Conservation (phyloP, 2,888 invertebrate species). For the Schizaphis graminum region DNA sequence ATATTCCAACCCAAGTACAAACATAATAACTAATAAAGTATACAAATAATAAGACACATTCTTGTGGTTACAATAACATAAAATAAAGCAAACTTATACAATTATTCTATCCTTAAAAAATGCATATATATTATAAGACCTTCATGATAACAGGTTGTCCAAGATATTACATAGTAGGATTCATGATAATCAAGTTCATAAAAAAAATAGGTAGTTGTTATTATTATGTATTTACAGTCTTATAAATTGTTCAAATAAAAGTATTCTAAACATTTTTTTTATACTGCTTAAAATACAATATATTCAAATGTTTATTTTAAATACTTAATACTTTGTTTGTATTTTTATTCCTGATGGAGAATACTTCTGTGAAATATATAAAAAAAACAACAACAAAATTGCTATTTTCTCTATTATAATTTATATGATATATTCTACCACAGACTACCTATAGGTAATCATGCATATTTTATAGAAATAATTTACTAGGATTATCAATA, state of each 20-base stretch:
- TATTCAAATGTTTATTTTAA: neutral
- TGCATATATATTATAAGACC: neutral
- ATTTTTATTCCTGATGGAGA: neutral
- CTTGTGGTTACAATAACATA: slow-evolving; percentile 22
- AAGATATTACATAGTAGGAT: slow-evolving; percentile 26
- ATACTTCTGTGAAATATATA: neutral
- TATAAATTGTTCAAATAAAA: neutral
- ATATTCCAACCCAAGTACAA: neutral
- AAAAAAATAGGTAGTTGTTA: neutral
- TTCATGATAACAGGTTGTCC: slow-evolving; percentile 59
- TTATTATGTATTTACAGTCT: neutral
- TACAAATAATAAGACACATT: slow-evolving; percentile 39
- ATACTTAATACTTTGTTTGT: neutral
- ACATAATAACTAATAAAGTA: slow-evolving; percentile 1
- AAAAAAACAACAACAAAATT: neutral
- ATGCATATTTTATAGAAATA: neutral
- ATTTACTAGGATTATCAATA: neutral
- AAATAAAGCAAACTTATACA: slow-evolving; percentile 23
- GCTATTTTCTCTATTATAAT: neutral
- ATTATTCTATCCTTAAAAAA: slow-evolving; percentile 44
- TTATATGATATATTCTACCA: neutral
- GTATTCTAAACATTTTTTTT: neutral
- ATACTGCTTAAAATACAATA: neutral
- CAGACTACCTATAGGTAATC: neutral
- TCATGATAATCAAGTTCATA: slow-evolving; percentile 37